phyloP scores from a whole-genome alignment of 2,888 invertebrate genomes.

The Cheilosia scutellata region DNA sequence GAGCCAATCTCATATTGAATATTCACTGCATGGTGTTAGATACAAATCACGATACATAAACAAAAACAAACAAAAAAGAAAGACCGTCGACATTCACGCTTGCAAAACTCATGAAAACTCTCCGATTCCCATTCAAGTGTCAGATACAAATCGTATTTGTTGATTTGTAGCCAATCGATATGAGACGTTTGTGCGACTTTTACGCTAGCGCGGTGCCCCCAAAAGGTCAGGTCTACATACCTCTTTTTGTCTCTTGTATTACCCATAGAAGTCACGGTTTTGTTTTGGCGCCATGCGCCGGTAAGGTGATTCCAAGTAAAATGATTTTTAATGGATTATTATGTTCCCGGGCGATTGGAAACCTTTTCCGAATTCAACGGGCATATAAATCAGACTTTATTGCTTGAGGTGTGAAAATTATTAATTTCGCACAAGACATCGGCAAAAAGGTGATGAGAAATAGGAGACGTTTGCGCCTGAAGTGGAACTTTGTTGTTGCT shows the following conservation, averaged over 20 bases:
- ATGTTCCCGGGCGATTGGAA: constrained; percentile 28
- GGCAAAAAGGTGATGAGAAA: constrained; percentile 10
- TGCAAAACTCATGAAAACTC: constrained; percentile 34
- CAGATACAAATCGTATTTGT: constrained; percentile 60
- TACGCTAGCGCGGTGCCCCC: constrained; percentile 15
- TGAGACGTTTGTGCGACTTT: neutral
- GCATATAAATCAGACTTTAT: neutral
- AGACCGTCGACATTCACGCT: neutral
- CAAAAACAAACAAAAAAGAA: neutral
- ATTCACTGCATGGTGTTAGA: constrained; percentile 40
- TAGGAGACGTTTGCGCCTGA: neutral
- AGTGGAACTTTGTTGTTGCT: no score
- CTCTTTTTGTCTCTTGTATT: constrained; percentile 8
- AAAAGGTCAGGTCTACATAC: constrained; percentile 44
- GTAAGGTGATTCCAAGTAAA: constrained; percentile 9
- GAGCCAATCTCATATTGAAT: constrained; percentile 23
- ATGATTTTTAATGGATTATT: constrained; percentile 21
- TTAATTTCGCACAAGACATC: neutral
- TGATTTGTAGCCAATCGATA: constrained; percentile 58
- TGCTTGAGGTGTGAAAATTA: no score
- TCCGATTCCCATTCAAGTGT: constrained; percentile 58
- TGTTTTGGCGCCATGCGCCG: constrained; percentile 58
- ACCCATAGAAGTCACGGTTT: constrained; percentile 5
- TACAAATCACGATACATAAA: neutral
- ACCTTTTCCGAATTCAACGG: constrained; percentile 26